Base-by-base conservation (phyloP, 2,888 invertebrate species). In the Notodonta dromedarius region DNA sequence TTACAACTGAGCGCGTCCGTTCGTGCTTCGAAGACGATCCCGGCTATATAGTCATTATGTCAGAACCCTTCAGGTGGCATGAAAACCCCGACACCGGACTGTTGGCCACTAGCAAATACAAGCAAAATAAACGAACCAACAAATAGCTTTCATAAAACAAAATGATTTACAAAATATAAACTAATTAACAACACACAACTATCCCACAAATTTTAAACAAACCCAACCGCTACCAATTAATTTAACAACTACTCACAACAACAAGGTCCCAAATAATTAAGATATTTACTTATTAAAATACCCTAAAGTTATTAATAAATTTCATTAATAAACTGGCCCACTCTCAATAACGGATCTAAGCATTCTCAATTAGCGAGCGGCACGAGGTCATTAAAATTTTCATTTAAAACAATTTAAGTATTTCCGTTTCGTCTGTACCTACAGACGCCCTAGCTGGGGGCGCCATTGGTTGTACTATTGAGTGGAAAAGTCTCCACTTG, bases 381-480 rank as follows among this genome's bases (percentile, higher is more conserved):
- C 81, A 79, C 84, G 57, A 63, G 82, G 80, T 88, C 89, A 90
- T 91, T 91, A 91, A 91, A 91, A 91, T 89, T 88, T 91, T 88
- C 89, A 86, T 88, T 90, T 85, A 87, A 89, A 90, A 91, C 89
- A 89, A 90, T 91, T 88, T 89, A 82, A 87, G 86, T 86, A 86
- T 88, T 86, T 83, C 82, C 83, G 73, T 78, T 74, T 80, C 76
- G 73, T 81, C 76, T 78, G 71, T 82, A 79, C n/a, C n/a, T n/a
- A n/a, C 76, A 80, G 78, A 76, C 78, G 75, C 78, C 74, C 69
- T 69, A 65, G 57, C 66, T 79, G 60, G 65, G 73, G 72, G 69
- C 56, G 57, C 85, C 78, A 80, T 73, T 8, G 56, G 2, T 40
- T 40, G 4, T 16, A 39, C 40, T 55, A 46, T 24, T 48, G 12